Conservation (phyloP, 2,797 vertebrate genomes). For the Mycteria americana region DNA sequence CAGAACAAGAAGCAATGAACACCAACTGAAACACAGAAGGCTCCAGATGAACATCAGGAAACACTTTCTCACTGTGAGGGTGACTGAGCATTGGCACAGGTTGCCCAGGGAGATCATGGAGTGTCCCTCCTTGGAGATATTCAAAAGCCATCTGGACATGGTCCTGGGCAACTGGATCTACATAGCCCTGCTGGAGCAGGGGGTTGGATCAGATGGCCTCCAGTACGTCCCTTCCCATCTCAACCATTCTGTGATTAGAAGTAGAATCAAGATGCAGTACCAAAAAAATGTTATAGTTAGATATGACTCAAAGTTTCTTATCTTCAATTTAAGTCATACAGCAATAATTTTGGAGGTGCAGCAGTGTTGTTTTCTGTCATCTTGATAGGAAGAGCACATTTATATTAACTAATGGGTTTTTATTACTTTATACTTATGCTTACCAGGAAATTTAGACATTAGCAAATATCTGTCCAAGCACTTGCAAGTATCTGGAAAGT, state of each 20-base stretch:
- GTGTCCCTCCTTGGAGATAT: neutral
- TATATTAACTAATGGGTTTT: neutral
- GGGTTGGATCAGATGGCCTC: neutral
- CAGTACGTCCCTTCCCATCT: neutral
- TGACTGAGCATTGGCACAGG: neutral
- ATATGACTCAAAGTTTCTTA: neutral
- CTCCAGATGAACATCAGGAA: neutral
- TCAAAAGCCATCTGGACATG: neutral
- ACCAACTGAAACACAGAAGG: neutral
- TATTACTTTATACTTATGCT: neutral
- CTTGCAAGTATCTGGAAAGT: neutral
- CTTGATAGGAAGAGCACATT: neutral
- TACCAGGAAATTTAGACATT: neutral
- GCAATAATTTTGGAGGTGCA: neutral
- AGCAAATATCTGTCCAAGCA: neutral
- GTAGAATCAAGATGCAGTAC: neutral
- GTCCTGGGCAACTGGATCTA: neutral
- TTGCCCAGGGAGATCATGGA: neutral
- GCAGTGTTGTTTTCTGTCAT: neutral
- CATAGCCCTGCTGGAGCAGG: neutral
- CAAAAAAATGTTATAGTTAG: neutral
- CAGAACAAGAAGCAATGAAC: neutral
- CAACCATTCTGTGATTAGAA: neutral
- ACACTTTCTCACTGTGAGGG: neutral
- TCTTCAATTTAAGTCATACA: neutral